phyloP scores from a whole-genome alignment of 2,888 invertebrate genomes.

The Synanthedon myopaeformis region DNA sequence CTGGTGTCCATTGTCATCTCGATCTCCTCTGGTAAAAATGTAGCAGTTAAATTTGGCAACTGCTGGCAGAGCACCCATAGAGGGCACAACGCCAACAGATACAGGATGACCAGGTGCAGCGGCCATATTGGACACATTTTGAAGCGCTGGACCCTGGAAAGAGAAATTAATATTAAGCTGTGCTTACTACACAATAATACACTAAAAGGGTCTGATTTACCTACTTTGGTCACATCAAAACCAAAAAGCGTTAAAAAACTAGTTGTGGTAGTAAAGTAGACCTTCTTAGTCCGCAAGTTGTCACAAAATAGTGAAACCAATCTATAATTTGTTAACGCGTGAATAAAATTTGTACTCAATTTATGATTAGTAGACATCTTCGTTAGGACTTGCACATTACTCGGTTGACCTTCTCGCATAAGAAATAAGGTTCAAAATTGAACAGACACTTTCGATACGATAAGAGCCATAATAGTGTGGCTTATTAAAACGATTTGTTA shows the following conservation, averaged over 20 bases:
- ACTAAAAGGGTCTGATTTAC: too few relatives aligned
- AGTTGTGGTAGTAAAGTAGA: too few relatives aligned
- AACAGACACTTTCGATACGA: too few relatives aligned
- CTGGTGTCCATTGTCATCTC: conserved; percentile 60
- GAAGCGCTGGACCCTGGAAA: too few relatives aligned
- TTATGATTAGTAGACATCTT: not conserved
- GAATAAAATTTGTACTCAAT: not conserved
- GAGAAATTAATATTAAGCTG: too few relatives aligned
- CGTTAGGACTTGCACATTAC: not conserved
- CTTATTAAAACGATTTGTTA: not conserved
- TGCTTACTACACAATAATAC: too few relatives aligned
- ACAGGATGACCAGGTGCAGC: conserved; percentile 67
- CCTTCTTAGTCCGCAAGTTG: not conserved
- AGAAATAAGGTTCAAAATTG: not conserved
- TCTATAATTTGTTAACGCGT: not conserved
- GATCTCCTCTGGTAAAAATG: conserved; percentile 35
- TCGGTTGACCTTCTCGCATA: not conserved
- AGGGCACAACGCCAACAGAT: conserved; percentile 63
- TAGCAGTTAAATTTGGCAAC: conserved; percentile 40
- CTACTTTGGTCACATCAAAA: too few relatives aligned
- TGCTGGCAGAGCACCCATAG: conserved; percentile 64
- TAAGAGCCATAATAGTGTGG: not conserved
- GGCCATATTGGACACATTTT: conserved; percentile 75
- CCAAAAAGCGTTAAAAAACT: too few relatives aligned
- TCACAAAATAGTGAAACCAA: not conserved